Evolutionary conservation across 2,113 vertebrate genomes (phyloP).

Genomic region (Danionella cerebrum): DNA sequence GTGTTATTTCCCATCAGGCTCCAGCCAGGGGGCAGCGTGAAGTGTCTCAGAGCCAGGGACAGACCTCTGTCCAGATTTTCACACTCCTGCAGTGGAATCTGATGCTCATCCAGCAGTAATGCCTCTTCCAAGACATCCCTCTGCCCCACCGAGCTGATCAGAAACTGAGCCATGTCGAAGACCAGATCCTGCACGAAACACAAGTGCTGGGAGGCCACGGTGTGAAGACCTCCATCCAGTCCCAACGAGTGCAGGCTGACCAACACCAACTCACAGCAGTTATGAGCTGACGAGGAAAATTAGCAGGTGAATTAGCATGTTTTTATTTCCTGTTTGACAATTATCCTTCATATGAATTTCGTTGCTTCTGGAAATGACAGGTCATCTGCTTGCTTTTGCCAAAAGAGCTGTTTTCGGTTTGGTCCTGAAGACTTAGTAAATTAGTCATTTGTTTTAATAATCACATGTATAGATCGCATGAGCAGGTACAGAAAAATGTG

Average conservation of each 20-base stretch:
- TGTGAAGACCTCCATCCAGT: slow-evolving; percentile 56
- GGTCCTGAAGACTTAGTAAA: too few species aligned
- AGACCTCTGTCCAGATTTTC: slow-evolving; percentile 82
- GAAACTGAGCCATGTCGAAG: slow-evolving; percentile 86
- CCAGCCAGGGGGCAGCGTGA: slow-evolving; percentile 79
- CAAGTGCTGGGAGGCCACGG: slow-evolving; percentile 76
- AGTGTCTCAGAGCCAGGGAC: slow-evolving; percentile 79
- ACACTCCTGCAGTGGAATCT: slow-evolving; percentile 75
- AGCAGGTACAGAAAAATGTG: too few species aligned
- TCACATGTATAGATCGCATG: too few species aligned
- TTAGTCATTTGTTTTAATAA: too few species aligned
- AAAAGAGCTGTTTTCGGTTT: too few species aligned
- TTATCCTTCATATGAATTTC: too few species aligned
- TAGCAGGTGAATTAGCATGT: too few species aligned
- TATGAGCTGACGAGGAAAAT: slow-evolving; percentile 69
- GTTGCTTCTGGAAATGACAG: too few species aligned
- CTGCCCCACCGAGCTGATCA: slow-evolving; percentile 80
- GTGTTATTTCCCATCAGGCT: slow-evolving; percentile 74
- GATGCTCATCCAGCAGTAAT: slow-evolving; percentile 77
- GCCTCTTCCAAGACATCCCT: slow-evolving; percentile 79
- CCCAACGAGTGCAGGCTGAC: slow-evolving; percentile 77
- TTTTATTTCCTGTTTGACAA: too few species aligned
- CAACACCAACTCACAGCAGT: slow-evolving; percentile 85
- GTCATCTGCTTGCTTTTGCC: too few species aligned
- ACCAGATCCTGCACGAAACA: slow-evolving; percentile 85